phyloP scores from a whole-genome alignment of 2,888 invertebrate species.

The Caenorhabditis sp. region DNA sequence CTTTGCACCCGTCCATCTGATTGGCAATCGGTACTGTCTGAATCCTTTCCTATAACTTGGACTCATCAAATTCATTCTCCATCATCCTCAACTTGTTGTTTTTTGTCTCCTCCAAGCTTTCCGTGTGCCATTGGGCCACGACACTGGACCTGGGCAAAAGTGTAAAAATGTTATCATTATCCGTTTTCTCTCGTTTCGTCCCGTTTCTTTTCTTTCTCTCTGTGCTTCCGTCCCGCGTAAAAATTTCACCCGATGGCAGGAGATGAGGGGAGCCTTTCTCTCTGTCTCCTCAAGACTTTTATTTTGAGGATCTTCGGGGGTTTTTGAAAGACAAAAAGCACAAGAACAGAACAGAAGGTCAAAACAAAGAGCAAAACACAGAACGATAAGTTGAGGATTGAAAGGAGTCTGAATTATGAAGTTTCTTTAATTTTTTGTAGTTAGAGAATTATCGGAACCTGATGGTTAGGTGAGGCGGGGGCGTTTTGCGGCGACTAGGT shows the following conservation, averaged over 20 bases:
- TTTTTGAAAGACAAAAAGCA: slow-evolving; percentile 9
- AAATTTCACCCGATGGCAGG: slow-evolving; percentile 38
- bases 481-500: slow-evolving; percentile 9
- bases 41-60: not conserved
- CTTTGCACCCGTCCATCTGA: not conserved
- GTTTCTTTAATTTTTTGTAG: not conserved
- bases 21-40: slow-evolving; percentile 6
- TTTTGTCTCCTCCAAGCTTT: slow-evolving; percentile 33
- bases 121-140: slow-evolving; percentile 48
- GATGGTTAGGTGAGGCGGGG: slow-evolving; percentile 15
- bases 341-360: slow-evolving; percentile 17
- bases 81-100: slow-evolving; percentile 56
- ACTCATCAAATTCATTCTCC: slow-evolving; percentile 17
- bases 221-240: slow-evolving; percentile 51
- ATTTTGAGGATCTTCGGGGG: slow-evolving; percentile 1
- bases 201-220: slow-evolving; percentile 7
- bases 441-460: not conserved
- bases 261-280: not conserved
- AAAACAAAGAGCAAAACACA: slow-evolving; percentile 26
- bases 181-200: slow-evolving; percentile 33
- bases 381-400: slow-evolving; percentile 1
- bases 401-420: not conserved
- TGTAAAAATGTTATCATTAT: slow-evolving; percentile 65
- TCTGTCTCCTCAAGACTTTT: slow-evolving; percentile 22
- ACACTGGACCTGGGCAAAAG: slow-evolving; percentile 50